Conservation (phyloP, 2,888 invertebrate genomes). For the Slavum lentiscoides region DNA sequence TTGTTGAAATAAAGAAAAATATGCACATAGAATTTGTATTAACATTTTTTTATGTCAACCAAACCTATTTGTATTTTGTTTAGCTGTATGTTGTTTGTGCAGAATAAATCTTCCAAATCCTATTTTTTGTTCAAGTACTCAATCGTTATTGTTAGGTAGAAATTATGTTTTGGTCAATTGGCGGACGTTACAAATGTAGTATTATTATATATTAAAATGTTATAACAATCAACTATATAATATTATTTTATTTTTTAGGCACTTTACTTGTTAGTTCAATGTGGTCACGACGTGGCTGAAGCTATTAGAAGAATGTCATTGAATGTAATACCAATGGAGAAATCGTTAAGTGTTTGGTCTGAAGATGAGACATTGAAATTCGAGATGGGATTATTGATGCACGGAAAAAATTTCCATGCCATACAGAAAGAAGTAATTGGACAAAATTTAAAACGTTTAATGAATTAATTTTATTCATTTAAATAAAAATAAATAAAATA, state of each 20-base stretch:
- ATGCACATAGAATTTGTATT: too few relatives aligned
- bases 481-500: too few relatives aligned
- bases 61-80: too few relatives aligned
- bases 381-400: slow-evolving; percentile 87
- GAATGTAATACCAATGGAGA: slow-evolving; percentile 69
- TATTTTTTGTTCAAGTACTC: too few relatives aligned
- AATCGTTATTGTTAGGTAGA: too few relatives aligned
- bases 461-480: too few relatives aligned
- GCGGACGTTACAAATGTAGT: not conserved
- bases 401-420: slow-evolving; percentile 93
- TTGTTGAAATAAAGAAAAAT: too few relatives aligned
- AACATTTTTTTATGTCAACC: too few relatives aligned
- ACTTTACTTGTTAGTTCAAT: slow-evolving; percentile 83
- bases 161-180: not conserved
- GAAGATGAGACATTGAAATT: slow-evolving; percentile 96
- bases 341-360: slow-evolving; percentile 83
- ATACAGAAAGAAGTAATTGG: slow-evolving; percentile 66
- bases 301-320: slow-evolving; percentile 79
- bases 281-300: slow-evolving; percentile 90
- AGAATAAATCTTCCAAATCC: too few relatives aligned
- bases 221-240: not conserved
- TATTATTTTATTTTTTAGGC: slow-evolving; percentile 65
- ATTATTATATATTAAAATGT: not conserved
- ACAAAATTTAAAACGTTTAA: too few relatives aligned
- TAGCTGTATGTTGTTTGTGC: too few relatives aligned